Percentiles rank a stretch among this genome's conserved stretches.
Conservation (phyloP, 2,888 invertebrate species). For the Altica lythri region DNA sequence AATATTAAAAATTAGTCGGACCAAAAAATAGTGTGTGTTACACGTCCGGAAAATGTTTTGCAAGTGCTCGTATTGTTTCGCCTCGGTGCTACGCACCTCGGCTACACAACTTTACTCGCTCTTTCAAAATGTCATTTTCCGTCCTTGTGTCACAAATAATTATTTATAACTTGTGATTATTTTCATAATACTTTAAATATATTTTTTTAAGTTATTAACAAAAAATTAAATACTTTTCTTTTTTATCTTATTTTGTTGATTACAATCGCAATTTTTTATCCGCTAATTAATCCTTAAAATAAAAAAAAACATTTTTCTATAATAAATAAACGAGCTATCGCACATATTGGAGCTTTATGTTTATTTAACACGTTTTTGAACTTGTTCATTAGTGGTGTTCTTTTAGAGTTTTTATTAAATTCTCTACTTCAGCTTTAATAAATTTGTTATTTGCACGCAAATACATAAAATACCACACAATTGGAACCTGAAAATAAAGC, state of each 20-base stretch:
- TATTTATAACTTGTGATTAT: too few species aligned
- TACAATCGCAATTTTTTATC: background rate
- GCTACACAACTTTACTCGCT: too few species aligned
- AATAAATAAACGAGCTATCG: background rate
- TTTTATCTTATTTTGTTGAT: background rate
- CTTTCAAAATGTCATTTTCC: too few species aligned
- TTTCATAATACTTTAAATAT: background rate
- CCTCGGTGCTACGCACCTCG: too few species aligned
- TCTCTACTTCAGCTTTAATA: background rate
- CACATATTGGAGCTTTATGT: background rate
- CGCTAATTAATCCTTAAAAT: background rate
- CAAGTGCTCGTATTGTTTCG: too few species aligned
- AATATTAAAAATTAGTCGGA: too few species aligned
- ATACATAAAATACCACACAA: constrained; percentile 5
- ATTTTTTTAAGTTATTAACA: background rate
- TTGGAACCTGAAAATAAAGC: constrained; percentile 13
- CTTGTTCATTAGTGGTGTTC: background rate
- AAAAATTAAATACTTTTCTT: too few species aligned
- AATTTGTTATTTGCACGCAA: constrained; percentile 4
- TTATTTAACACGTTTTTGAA: background rate
- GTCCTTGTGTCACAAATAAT: too few species aligned
- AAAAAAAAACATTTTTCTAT: too few species aligned
- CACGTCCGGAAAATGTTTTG: too few species aligned
- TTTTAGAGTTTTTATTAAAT: background rate
- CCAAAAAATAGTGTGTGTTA: too few species aligned